Base-by-base conservation (phyloP, 1,140 invertebrate genomes). In the Trypoxylus dichotomus region DNA sequence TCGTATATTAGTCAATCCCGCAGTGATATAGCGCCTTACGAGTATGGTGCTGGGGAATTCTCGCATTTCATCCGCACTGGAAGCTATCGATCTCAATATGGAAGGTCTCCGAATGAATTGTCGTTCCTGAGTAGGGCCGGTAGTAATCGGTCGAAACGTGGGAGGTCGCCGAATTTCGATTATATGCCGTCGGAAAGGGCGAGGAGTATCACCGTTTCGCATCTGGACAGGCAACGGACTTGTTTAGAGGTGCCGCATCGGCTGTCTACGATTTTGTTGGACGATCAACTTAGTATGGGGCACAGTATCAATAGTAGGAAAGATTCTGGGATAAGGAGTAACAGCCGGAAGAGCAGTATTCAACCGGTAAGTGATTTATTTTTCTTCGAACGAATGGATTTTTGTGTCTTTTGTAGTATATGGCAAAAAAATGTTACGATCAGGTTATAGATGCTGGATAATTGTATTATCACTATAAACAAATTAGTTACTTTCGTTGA, bases 241-340 rank as follows among this genome's bases (percentile, higher is more conserved):
- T 78, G 63, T 47, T 72, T 86, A 5, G 85, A 86, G 82, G 43
- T 86, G 78, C 78, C 82, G 83, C 78, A 86, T 54, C 78, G 80
- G 63, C 76, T 85, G 63, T 82, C 85, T 63, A 82, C 82, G 77
- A 79, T 83, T 47, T 78, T 82, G n/a, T 42, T 85, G n/a, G 91
- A 93, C 73, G 93, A 94, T 83, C 87, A 90, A 79, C 85, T 92
- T 75, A 93, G 92, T 86, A 93, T 71, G 92, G 92, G 79, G 90
- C 91, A 1, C 27, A 94, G 93, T 8, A 89, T 94, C 54, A 94
- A 94, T 81, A 95, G 94, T 80, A 89, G 94, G 77, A 96, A 96
- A 87, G 94, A 96, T 86, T 96, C 94, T 0, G 94, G 94, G 3
- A 95, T 96, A 77, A 90, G 92, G 78, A 95, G 94, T 83, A 95